phyloP scores from a whole-genome alignment of 1,140 invertebrate species.

The Lordiphosa clarofinis region DNA sequence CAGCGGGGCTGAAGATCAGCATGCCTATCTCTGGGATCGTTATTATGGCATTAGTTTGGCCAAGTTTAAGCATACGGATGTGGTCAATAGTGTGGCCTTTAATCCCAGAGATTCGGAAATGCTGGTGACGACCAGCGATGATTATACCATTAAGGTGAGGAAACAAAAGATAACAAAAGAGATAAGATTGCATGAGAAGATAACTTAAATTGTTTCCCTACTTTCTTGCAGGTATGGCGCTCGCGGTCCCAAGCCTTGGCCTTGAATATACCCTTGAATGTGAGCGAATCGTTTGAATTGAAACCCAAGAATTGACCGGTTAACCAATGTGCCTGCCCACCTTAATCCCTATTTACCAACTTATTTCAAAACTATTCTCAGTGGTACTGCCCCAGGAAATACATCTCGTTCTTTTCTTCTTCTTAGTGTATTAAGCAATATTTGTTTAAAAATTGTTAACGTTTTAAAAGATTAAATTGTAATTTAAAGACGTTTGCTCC shows the following conservation, averaged over 20 bases:
- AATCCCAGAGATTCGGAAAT: slow-evolving; percentile 91
- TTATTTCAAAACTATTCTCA: slow-evolving; percentile 2
- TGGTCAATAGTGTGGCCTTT: slow-evolving; percentile 93
- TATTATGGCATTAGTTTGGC: slow-evolving; percentile 90
- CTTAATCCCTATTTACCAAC: neutral
- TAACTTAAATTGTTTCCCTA: neutral
- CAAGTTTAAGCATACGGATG: slow-evolving; percentile 89
- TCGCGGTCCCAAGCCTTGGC: slow-evolving; percentile 54
- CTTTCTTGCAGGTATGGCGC: slow-evolving; percentile 57
- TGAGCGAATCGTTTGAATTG: slow-evolving; percentile 61
- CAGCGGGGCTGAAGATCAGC: slow-evolving; percentile 93
- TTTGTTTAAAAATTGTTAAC: slow-evolving; percentile 32
- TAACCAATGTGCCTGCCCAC: slow-evolving; percentile 10
- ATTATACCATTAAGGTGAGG: slow-evolving; percentile 85
- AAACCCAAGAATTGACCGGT: slow-evolving; percentile 49
- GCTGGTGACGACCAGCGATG: slow-evolving; percentile 93
- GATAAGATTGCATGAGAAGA: too few relatives aligned
- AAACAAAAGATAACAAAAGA: too few relatives aligned
- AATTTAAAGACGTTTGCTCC: slow-evolving; percentile 17
- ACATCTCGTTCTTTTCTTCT: slow-evolving; percentile 3
- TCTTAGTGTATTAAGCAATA: slow-evolving; percentile 18
- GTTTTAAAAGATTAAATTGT: slow-evolving; percentile 28
- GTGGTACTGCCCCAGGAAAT: neutral
- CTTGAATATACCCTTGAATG: slow-evolving; percentile 55
- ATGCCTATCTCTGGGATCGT: slow-evolving; percentile 92